Evolutionary conservation across 1,140 invertebrate genomes (phyloP).

Genomic region (Ephestia elutella): DNA sequence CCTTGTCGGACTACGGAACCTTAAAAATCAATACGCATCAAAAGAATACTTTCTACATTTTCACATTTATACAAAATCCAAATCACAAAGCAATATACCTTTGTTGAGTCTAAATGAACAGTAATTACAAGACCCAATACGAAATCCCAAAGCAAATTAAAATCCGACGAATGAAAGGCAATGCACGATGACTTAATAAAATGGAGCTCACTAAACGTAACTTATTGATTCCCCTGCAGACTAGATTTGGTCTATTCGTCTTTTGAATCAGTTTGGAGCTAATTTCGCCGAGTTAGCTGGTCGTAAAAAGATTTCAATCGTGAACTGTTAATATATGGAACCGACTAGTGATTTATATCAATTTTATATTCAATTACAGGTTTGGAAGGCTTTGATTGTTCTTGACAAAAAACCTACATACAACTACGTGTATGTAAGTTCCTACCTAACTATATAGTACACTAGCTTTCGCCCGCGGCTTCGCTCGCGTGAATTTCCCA

Average conservation of each 20-base stretch:
- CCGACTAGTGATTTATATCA: neutral
- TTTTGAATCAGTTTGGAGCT: slow-evolving; percentile 17
- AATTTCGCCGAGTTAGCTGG: slow-evolving; percentile 14
- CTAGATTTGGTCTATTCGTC: slow-evolving; percentile 9
- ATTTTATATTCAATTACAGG: neutral
- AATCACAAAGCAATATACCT: neutral
- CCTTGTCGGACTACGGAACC: too few species aligned
- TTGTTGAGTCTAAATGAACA: neutral
- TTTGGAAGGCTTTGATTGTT: too few species aligned
- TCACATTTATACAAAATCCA: too few species aligned
- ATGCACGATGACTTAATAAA: neutral
- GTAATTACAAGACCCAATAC: neutral
- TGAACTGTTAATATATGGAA: neutral
- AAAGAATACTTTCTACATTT: too few species aligned
- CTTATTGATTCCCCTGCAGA: slow-evolving; percentile 13
- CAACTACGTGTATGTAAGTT: too few species aligned
- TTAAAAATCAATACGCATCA: neutral
- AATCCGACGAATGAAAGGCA: neutral
- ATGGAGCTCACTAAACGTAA: slow-evolving; percentile 18
- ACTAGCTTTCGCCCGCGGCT: too few species aligned
- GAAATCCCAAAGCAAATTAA: neutral
- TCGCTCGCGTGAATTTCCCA: too few species aligned
- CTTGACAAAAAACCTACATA: too few species aligned
- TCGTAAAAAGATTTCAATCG: slow-evolving; percentile 20
- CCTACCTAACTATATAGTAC: too few species aligned